Percentiles rank a stretch among this genome's conserved stretches.
phyloP scores from a whole-genome alignment of 2,797 vertebrate genomes.

The Poecilia picta region DNA sequence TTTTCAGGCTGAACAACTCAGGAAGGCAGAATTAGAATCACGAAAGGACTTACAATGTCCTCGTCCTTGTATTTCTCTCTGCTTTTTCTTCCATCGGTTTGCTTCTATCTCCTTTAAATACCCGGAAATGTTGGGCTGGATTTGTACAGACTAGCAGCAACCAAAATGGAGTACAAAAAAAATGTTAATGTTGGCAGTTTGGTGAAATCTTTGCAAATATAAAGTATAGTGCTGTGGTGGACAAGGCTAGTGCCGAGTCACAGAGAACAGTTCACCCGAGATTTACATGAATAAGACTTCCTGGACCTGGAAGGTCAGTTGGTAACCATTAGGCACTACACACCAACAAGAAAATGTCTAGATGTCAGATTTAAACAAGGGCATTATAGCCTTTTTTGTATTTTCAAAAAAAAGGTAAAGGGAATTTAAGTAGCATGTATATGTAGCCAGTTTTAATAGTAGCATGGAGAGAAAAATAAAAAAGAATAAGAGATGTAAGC shows the following conservation, averaged over 20 bases:
- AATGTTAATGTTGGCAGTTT: conserved; percentile 41
- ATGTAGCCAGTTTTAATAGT: not conserved
- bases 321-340: conserved; percentile 25
- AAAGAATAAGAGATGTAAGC: not conserved
- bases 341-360: conserved; percentile 12
- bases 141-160: conserved; percentile 16
- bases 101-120: conserved; percentile 3
- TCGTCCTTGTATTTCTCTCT: conserved; percentile 15
- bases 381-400: not conserved
- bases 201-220: conserved; percentile 43
- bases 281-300: conserved; percentile 42
- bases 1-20: conserved; percentile 61
- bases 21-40: conserved; percentile 52
- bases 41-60: conserved; percentile 20
- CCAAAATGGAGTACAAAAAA: not conserved
- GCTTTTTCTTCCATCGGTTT: conserved; percentile 17
- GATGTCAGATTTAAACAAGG: not conserved
- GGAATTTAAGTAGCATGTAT: not conserved
- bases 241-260: conserved; percentile 35
- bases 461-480: not conserved
- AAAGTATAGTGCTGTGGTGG: conserved; percentile 48
- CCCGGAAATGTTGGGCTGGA: not conserved
- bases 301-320: not conserved
- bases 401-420: not conserved
- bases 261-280: conserved; percentile 36